Conservation (phyloP, 2,888 invertebrate species). For the Trichogramma evanescens region DNA sequence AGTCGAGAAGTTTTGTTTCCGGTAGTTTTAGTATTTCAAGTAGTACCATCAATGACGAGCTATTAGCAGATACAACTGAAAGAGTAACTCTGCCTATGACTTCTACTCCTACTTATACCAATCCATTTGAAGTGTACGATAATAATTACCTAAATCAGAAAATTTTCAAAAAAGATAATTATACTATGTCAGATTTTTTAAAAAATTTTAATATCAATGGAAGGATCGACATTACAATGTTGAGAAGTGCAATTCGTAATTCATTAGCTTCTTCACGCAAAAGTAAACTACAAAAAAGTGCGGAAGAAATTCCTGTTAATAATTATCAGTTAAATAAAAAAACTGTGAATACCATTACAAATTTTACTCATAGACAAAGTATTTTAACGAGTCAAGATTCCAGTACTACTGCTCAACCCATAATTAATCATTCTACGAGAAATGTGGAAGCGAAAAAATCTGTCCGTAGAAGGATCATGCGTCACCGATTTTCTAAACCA, state of each 20-base stretch:
- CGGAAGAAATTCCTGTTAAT: too few species aligned
- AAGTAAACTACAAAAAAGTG: neutral
- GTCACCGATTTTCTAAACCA: slow-evolving; percentile 1
- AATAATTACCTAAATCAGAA: neutral
- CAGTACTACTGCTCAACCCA: slow-evolving; percentile 7
- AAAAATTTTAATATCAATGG: neutral
- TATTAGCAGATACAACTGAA: too few species aligned
- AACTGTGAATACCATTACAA: neutral
- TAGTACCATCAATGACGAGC: too few species aligned
- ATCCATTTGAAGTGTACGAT: too few species aligned
- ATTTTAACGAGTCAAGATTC: slow-evolving; percentile 17
- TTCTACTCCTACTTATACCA: too few species aligned
- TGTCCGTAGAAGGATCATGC: slow-evolving; percentile 17
- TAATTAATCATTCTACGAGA: slow-evolving; percentile 9
- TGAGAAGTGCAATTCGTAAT: slow-evolving; percentile 15
- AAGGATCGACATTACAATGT: slow-evolving; percentile 3
- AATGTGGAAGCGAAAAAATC: slow-evolving; percentile 20
- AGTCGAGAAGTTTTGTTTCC: too few species aligned
- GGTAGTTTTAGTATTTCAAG: too few species aligned
- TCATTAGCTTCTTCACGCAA: slow-evolving; percentile 6
- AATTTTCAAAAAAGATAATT: neutral
- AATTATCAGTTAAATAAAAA: neutral
- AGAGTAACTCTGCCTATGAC: too few species aligned
- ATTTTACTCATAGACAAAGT: slow-evolving; percentile 17
- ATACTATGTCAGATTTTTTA: neutral